Evolutionary conservation across 2,888 invertebrate species (phyloP).

Genomic region (Aphrophora alni): DNA sequence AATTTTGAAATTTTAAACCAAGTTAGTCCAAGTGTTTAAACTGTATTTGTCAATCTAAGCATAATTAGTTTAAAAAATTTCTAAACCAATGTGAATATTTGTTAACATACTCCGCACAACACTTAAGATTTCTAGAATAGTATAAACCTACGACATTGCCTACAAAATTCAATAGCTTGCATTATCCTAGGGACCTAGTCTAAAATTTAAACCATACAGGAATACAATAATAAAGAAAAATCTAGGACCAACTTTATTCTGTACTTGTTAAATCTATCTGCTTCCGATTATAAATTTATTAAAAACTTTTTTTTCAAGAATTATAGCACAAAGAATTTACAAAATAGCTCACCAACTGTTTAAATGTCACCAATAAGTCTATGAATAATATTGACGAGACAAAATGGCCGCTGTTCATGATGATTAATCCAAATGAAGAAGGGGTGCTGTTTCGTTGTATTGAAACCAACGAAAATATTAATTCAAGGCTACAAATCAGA

Average conservation of each 20-base stretch:
- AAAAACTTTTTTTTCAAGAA: not conserved
- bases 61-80: too few species aligned
- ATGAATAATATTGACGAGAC: constrained; percentile 39
- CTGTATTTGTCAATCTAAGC: too few species aligned
- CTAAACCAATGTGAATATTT: too few species aligned
- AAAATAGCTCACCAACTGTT: constrained; percentile 7
- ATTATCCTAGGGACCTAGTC: constrained; percentile 20
- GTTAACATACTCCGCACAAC: too few species aligned
- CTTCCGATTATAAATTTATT: not conserved
- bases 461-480: not conserved
- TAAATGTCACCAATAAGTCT: constrained; percentile 16
- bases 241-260: not conserved
- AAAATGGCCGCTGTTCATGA: constrained; percentile 39
- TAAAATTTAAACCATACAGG: not conserved
- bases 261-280: not conserved
- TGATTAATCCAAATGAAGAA: constrained; percentile 35
- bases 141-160: not conserved
- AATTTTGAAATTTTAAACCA: too few species aligned
- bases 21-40: too few species aligned
- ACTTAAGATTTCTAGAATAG: not conserved
- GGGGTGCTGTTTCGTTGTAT: not conserved
- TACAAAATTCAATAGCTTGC: constrained; percentile 4
- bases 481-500: not conserved
- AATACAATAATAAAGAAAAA: not conserved
- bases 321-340: not conserved